phyloP scores from a whole-genome alignment of 92 coral and sea anemone genomes.

The Umimayanthus kanabou region DNA sequence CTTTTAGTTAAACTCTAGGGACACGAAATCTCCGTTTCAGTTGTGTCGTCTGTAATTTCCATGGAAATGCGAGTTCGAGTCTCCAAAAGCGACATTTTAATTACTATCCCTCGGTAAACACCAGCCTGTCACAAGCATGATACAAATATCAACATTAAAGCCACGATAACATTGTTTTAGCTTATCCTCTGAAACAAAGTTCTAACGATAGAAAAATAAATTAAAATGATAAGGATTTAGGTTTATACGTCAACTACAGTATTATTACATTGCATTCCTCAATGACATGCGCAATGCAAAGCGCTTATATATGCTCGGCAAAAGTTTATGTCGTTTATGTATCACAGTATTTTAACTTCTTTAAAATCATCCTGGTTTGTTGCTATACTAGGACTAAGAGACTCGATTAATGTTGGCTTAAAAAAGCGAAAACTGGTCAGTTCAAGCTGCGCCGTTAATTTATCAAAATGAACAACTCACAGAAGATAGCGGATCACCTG shows the following conservation, averaged over 20 bases:
- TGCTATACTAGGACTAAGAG: neutral
- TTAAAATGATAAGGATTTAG: neutral
- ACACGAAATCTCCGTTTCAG: neutral
- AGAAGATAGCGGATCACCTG: neutral
- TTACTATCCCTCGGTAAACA: neutral
- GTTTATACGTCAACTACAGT: too few relatives aligned
- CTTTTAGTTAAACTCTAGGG: neutral
- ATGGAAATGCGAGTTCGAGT: slow-evolving; percentile 9
- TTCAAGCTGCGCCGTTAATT: neutral
- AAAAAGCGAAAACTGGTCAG: neutral
- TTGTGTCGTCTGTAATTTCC: slow-evolving; percentile 24
- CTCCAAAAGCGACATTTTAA: neutral
- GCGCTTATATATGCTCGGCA: neutral
- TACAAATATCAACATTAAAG: neutral
- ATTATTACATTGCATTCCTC: too few relatives aligned
- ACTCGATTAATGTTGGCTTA: neutral
- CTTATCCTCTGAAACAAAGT: neutral
- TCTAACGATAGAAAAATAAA: neutral
- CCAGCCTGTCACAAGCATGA: neutral
- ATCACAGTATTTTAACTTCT: too few relatives aligned
- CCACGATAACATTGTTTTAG: neutral
- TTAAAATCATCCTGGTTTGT: neutral
- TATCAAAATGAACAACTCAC: neutral
- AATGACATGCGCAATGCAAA: neutral
- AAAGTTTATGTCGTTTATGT: too few relatives aligned